phyloP scores from a whole-genome alignment of 2,888 invertebrate genomes.

The Hartigia nigra region DNA sequence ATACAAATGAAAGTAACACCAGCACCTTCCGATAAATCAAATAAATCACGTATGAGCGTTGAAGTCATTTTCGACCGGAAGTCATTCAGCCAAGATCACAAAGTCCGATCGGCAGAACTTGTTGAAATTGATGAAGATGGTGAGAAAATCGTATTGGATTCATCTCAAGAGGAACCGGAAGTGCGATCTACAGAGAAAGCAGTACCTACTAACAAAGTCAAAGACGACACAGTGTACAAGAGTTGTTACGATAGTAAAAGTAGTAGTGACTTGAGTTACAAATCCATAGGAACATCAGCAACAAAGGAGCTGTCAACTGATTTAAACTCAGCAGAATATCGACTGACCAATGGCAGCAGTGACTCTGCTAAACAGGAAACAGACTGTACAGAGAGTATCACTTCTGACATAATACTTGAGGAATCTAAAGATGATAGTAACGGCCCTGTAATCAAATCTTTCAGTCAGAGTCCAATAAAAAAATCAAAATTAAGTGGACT shows the following conservation, averaged over 20 bases:
- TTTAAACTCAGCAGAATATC: slow-evolving; percentile 25
- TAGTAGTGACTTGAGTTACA: slow-evolving; percentile 40
- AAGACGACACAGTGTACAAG: slow-evolving; percentile 18
- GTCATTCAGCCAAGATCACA: slow-evolving; percentile 31
- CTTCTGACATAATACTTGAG: slow-evolving; percentile 38
- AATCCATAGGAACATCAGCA: slow-evolving; percentile 17
- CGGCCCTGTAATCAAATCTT: slow-evolving; percentile 6
- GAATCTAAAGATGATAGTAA: slow-evolving; percentile 21
- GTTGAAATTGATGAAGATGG: slow-evolving; percentile 56
- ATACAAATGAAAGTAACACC: background rate
- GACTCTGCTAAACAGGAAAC: slow-evolving; percentile 36
- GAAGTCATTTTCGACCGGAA: slow-evolving; percentile 55
- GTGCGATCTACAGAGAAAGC: slow-evolving; percentile 17
- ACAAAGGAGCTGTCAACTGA: slow-evolving; percentile 34
- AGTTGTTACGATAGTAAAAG: slow-evolving; percentile 26
- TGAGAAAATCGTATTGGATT: slow-evolving; percentile 50
- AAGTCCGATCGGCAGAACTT: slow-evolving; percentile 42
- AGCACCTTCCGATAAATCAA: slow-evolving; percentile 7
- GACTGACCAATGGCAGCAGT: slow-evolving; percentile 44
- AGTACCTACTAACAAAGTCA: slow-evolving; percentile 29
- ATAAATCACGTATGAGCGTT: slow-evolving; percentile 49
- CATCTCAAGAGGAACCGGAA: slow-evolving; percentile 41
- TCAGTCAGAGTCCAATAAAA: slow-evolving; percentile 15
- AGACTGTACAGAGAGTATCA: slow-evolving; percentile 36
- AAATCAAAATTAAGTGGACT: slow-evolving; percentile 25